Conservation (phyloP, 1,140 invertebrate genomes). For the Anastrepha obliqua region DNA sequence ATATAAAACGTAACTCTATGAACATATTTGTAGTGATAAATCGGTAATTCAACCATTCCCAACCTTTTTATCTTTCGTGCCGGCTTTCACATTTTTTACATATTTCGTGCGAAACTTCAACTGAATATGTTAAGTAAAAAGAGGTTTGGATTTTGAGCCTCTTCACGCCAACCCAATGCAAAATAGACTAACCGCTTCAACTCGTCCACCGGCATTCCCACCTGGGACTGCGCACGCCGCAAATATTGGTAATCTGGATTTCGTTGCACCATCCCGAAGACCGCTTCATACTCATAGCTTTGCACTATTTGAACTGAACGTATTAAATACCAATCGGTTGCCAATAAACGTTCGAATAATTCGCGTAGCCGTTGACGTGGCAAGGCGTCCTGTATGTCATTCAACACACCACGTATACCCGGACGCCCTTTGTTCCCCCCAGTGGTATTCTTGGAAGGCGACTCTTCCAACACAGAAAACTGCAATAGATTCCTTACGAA, state of each 20-base stretch:
- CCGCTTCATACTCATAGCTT: constrained; percentile 1
- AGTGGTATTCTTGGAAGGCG: not conserved
- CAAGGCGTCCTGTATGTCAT: not conserved
- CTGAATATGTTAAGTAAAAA: no score
- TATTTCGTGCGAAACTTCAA: no score
- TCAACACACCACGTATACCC: constrained; percentile 47
- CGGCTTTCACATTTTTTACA: no score
- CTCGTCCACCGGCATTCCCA: constrained; percentile 32
- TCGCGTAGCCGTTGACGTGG: constrained; percentile 28
- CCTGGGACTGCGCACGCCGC: not conserved
- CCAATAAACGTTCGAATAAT: constrained; percentile 18
- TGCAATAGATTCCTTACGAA: not conserved
- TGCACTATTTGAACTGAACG: not conserved
- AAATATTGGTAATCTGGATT: constrained; percentile 25
- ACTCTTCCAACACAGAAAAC: not conserved
- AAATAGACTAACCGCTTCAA: not conserved
- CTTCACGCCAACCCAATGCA: constrained; percentile 52
- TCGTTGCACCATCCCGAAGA: not conserved
- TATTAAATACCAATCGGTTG: constrained; percentile 36
- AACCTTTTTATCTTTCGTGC: no score
- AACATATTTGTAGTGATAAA: no score
- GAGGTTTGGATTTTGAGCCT: no score
- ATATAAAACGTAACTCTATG: no score
- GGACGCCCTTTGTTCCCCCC: not conserved
- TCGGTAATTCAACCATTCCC: no score